Conservation (phyloP, 2,797 vertebrate species). For the Sebastes hubbsi region DNA sequence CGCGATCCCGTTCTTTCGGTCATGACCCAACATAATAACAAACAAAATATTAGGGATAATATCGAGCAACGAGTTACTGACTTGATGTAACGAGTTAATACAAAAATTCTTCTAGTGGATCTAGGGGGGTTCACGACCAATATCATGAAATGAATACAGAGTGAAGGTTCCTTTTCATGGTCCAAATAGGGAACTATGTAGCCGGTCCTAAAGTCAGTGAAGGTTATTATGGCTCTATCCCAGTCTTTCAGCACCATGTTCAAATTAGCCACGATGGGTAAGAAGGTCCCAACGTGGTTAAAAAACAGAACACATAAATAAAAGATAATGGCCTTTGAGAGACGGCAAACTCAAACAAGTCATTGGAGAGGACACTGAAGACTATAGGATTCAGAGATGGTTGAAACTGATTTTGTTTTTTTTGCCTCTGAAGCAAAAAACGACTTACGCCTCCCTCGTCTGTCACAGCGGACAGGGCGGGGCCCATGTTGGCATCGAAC, state of each 20-base stretch:
- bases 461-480: conserved; percentile 89
- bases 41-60: too few species aligned
- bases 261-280: accelerated
- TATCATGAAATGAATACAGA: not conserved
- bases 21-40: too few species aligned
- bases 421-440: conserved; percentile 66
- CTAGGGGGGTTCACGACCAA: not conserved
- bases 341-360: conserved; percentile 43
- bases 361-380: conserved; percentile 23
- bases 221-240: not conserved
- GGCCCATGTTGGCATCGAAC: conserved; percentile 84
- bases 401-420: conserved; percentile 64
- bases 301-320: not conserved
- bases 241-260: not conserved
- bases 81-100: too few species aligned
- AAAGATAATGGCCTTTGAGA: not conserved
- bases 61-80: too few species aligned
- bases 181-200: not conserved
- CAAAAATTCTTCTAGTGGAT: accelerated
- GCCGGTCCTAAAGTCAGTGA: not conserved
- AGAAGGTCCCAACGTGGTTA: not conserved
- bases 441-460: conserved; percentile 91
- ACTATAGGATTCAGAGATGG: conserved; percentile 40
- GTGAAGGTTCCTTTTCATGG: not conserved
- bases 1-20: too few species aligned